phyloP scores from a whole-genome alignment of 2,888 invertebrate genomes.

The Cosmorhoe ocellata region DNA sequence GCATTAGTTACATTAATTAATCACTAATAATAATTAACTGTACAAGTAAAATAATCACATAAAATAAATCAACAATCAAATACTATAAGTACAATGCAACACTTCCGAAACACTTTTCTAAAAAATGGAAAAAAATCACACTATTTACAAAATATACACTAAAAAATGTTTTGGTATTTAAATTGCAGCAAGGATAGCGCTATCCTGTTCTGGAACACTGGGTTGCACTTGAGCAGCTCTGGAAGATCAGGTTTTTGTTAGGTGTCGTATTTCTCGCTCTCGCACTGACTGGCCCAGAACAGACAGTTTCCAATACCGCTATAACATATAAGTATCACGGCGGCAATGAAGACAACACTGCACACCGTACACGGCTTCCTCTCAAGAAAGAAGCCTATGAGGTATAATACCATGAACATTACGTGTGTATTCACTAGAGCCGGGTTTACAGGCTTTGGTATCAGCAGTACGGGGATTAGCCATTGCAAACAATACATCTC shows the following conservation, averaged over 20 bases:
- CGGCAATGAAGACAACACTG: slow-evolving; percentile 95
- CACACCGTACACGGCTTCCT: slow-evolving; percentile 98
- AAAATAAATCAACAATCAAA: slow-evolving; percentile 54
- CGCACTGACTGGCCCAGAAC: slow-evolving; percentile 93
- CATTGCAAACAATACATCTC: slow-evolving; percentile 98
- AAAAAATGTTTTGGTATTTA: slow-evolving; percentile 34
- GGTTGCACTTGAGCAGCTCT: slow-evolving; percentile 64
- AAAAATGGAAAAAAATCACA: slow-evolving; percentile 40
- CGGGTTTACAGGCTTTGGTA: slow-evolving; percentile 98
- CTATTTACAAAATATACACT: slow-evolving; percentile 67
- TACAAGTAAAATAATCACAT: slow-evolving; percentile 57
- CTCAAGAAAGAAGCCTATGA: slow-evolving; percentile 98
- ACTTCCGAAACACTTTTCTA: slow-evolving; percentile 36
- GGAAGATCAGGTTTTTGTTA: slow-evolving; percentile 49
- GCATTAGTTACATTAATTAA: slow-evolving; percentile 52
- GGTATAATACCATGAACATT: slow-evolving; percentile 97
- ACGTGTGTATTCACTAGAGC: slow-evolving; percentile 97
- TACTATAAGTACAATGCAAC: slow-evolving; percentile 72
- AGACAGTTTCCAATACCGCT: slow-evolving; percentile 97
- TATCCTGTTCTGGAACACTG: slow-evolving; percentile 48
- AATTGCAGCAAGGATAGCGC: slow-evolving; percentile 27
- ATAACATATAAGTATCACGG: slow-evolving; percentile 97
- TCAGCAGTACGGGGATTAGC: slow-evolving; percentile 97
- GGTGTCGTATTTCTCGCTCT: slow-evolving; percentile 83
- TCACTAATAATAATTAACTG: slow-evolving; percentile 27